Evolutionary conservation across 2,797 vertebrate genomes (phyloP), one percentile per base, ranked within the genome.

Genomic region (Staurois parvus): DNA sequence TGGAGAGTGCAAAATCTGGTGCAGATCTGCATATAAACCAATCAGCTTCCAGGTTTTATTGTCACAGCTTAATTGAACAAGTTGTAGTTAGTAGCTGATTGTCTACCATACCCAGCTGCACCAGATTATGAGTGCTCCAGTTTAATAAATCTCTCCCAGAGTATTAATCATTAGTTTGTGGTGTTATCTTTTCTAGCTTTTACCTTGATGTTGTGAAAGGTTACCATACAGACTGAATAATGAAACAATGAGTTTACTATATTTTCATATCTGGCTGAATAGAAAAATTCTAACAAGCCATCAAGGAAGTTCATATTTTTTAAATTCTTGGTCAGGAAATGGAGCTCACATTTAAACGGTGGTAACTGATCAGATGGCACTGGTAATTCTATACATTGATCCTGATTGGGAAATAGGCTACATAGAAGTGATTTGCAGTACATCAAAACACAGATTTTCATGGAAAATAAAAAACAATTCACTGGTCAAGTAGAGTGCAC

Each of bases 371-470:
- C 13, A 28, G 76, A 68, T 24, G 45, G 64, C 13, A 1, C 2
- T 6, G 64, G 64, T 30, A 79, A 79, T 68, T 79, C 59, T 78
- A 45, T 67, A 79, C 40, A 79, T 79, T 68, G 69, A 79, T 69
- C 64, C 77, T 69, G 77, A 79, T 32, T 52, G 64, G 52, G 40
- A 24, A 24, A 62, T 32, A 76, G 52, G 45, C 26, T 64, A 68
- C 64, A 26, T 26, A 42, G 26, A 28, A 17, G 17, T 10, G 15
- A 4, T 67, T 79, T 48, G 40, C 26, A 32, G 37, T 79, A 24
- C 30, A 79, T 79, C 17, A 48, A 24, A 2, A 10, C 21, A 7
- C 1, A 24, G 28, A 19, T 21, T 64, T 45, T 42, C n/a, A 68
- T 11, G 28, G 64, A 48, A 34, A 69, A 48, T n/a, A 68, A 15